Percentiles rank a stretch among this genome's conserved stretches.
Evolutionary conservation across 2,113 vertebrate genomes (phyloP).

Genomic region (Passerina amoena): DNA sequence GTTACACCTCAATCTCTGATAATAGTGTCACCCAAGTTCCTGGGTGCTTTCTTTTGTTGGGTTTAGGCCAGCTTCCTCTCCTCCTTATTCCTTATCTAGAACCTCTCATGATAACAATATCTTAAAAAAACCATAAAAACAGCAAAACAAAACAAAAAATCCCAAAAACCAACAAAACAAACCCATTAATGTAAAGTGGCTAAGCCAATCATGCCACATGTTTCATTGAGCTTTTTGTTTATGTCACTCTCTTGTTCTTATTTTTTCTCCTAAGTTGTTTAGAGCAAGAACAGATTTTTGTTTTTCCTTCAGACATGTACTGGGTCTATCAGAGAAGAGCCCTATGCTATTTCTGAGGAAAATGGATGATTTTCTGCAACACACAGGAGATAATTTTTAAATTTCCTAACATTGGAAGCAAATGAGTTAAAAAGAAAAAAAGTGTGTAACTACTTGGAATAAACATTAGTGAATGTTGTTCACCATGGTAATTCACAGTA

Average conservation of each 20-base stretch:
- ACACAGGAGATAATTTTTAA: neutral
- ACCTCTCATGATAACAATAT: neutral
- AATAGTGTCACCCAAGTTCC: neutral
- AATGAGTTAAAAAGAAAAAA: neutral
- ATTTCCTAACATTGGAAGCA: neutral
- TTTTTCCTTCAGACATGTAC: neutral
- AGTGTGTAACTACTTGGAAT: neutral
- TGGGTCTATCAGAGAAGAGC: neutral
- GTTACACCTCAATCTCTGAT: neutral
- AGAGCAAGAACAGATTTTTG: neutral
- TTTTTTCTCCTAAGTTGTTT: neutral
- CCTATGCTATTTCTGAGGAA: neutral
- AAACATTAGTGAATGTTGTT: neutral
- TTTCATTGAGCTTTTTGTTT: neutral
- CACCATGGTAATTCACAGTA: neutral
- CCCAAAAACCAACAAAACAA: neutral
- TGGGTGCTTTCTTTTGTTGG: neutral
- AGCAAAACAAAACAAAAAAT: neutral
- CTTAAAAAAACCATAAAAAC: neutral
- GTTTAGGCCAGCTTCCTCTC: neutral
- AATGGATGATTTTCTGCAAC: neutral
- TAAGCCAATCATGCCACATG: neutral
- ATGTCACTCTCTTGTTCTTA: neutral
- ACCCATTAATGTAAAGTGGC: neutral
- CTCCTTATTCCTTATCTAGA: neutral